Conservation (phyloP, 2,888 invertebrate genomes). For the Drosophila setosimentum region DNA sequence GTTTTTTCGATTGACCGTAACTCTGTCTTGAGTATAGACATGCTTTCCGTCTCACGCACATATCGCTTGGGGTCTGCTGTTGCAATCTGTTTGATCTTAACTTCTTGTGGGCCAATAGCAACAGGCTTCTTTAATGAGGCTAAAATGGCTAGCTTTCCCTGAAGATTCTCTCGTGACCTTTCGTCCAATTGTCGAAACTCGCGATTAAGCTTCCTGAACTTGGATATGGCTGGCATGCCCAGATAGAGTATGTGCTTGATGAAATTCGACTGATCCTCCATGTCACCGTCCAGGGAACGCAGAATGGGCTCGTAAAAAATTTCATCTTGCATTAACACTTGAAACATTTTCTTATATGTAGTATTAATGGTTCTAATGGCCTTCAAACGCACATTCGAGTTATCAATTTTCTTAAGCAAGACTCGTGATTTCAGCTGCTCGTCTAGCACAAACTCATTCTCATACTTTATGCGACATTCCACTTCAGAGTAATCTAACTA, state of each 20-base stretch:
- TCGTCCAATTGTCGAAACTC: conserved; percentile 75
- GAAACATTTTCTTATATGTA: conserved; percentile 82
- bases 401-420: conserved; percentile 81
- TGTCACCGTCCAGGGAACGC: conserved; percentile 81
- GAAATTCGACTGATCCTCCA: conserved; percentile 83
- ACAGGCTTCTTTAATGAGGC: conserved; percentile 62
- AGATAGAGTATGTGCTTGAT: conserved; percentile 82
- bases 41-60: conserved; percentile 82
- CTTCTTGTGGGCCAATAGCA: conserved; percentile 9
- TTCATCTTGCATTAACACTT: conserved; percentile 80
- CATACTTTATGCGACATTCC: conserved; percentile 81
- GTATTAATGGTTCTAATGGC: conserved; percentile 81
- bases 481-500: conserved; percentile 74
- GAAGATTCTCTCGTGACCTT: conserved; percentile 69
- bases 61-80: conserved; percentile 69
- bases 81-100: neutral
- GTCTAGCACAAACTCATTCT: conserved; percentile 76
- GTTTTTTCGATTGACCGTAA: conserved; percentile 75
- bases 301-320: conserved; percentile 84
- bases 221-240: conserved; percentile 82
- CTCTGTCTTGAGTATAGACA: conserved; percentile 76
- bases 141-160: conserved; percentile 71
- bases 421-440: conserved; percentile 77
- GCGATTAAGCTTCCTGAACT: conserved; percentile 71
- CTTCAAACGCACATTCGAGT: conserved; percentile 82